Conservation (phyloP, 2,888 invertebrate species). For the Aromia moschata region DNA sequence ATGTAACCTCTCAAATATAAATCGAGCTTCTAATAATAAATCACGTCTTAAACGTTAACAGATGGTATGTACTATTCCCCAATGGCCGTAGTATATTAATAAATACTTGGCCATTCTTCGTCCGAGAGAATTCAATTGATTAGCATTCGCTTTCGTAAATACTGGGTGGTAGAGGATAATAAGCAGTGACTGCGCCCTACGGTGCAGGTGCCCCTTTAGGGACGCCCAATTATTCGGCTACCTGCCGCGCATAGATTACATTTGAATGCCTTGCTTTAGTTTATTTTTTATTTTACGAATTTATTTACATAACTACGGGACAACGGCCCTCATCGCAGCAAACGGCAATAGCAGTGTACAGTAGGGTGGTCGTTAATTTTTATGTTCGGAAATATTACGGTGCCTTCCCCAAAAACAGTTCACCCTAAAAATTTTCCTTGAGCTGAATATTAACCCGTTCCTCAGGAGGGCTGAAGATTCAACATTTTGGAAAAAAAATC, state of each 20-base stretch:
- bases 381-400: too few species aligned
- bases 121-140: conserved; percentile 17
- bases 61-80: background rate
- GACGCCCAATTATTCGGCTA: conserved; percentile 45
- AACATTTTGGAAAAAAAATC: too few species aligned
- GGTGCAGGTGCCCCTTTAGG: conserved; percentile 44
- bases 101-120: conserved; percentile 4
- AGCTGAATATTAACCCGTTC: too few species aligned
- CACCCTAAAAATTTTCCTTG: too few species aligned
- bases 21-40: background rate
- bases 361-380: too few species aligned
- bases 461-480: too few species aligned
- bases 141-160: conserved; percentile 28
- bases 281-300: conserved; percentile 21
- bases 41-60: background rate
- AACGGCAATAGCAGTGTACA: too few species aligned
- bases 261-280: conserved; percentile 39
- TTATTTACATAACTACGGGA: conserved; percentile 21
- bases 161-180: conserved; percentile 44
- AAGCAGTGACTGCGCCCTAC: conserved; percentile 43
- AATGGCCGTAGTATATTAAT: background rate
- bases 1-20: too few species aligned
- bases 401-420: too few species aligned
- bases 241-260: conserved; percentile 43
- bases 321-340: background rate